Evolutionary conservation across 2,797 vertebrate genomes (phyloP).

Genomic region (Cynodonichthys magdalenae): DNA sequence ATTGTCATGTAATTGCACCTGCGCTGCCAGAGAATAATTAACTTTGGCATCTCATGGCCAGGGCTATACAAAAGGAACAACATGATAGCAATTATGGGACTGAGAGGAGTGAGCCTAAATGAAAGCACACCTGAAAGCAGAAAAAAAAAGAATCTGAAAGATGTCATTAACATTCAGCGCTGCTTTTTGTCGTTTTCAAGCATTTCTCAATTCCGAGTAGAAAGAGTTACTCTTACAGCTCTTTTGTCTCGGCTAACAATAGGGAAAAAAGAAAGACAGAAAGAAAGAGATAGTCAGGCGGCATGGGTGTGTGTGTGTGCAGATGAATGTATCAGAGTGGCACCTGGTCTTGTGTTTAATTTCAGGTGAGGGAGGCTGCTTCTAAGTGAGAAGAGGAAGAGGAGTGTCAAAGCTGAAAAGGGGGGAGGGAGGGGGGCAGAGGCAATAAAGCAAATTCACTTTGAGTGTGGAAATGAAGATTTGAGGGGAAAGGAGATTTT

Average conservation of each 20-base stretch:
- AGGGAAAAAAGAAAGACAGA: slow-evolving; percentile 26
- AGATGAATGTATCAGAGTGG: slow-evolving; percentile 78
- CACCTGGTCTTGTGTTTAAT: slow-evolving; percentile 82
- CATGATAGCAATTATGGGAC: slow-evolving; percentile 72
- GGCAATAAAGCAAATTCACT: slow-evolving; percentile 36
- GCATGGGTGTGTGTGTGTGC: slow-evolving; percentile 41
- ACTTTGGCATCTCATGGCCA: slow-evolving; percentile 74
- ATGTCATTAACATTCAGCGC: slow-evolving; percentile 63
- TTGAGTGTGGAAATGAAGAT: slow-evolving; percentile 45
- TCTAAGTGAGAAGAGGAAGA: slow-evolving; percentile 49
- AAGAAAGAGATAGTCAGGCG: slow-evolving; percentile 40
- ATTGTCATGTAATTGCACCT: slow-evolving; percentile 85
- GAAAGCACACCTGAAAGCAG: slow-evolving; percentile 68
- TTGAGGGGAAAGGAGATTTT: slow-evolving; percentile 11
- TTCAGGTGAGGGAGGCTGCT: slow-evolving; percentile 79
- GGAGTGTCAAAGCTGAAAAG: slow-evolving; percentile 48
- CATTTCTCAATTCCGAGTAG: slow-evolving; percentile 36
- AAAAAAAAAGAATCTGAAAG: slow-evolving; percentile 51
- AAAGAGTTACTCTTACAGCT: slow-evolving; percentile 34
- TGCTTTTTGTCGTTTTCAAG: slow-evolving; percentile 17
- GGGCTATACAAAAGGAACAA: slow-evolving; percentile 73
- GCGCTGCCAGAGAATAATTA: slow-evolving; percentile 81
- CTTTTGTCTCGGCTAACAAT: slow-evolving; percentile 45
- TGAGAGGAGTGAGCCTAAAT: slow-evolving; percentile 45
- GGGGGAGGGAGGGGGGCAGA: slow-evolving; percentile 13